These are phyloP conservation scores for Zoanthus solanderi DNA, from an alignment of 92 coral and sea anemone species.

Conservation along the genomic window DNA sequence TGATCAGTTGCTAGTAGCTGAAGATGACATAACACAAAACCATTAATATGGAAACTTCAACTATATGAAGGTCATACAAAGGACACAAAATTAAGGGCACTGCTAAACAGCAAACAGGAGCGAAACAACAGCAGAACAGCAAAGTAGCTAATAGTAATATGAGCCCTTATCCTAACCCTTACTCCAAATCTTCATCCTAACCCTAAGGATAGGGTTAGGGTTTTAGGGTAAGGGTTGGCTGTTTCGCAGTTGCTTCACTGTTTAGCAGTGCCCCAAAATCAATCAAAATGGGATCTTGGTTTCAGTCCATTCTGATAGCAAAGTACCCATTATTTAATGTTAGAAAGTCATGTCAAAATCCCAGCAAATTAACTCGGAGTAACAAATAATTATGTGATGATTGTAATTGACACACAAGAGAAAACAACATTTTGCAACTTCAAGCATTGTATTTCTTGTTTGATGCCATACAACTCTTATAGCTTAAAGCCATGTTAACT, in stretches of 20 bases:
- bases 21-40: background rate
- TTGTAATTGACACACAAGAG: background rate
- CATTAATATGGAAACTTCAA: background rate
- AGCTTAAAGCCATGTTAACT: background rate
- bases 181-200: too few relatives aligned
- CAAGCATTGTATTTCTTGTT: slow-evolving; percentile 1
- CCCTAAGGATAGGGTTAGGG: too few relatives aligned
- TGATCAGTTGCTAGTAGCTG: background rate
- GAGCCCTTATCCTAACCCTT: too few relatives aligned
- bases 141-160: too few relatives aligned
- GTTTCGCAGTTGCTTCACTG: too few relatives aligned
- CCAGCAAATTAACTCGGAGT: background rate
- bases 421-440: slow-evolving; percentile 1
- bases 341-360: slow-evolving; percentile 4
- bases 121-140: too few relatives aligned
- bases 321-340: slow-evolving; percentile 4
- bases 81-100: background rate
- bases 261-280: background rate
- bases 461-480: background rate
- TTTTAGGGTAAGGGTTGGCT: too few relatives aligned
- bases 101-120: too few relatives aligned
- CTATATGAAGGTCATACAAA: slow-evolving; percentile 12
- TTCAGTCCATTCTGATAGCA: background rate
- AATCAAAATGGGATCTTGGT: slow-evolving; percentile 10
- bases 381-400: slow-evolving; percentile 1